Evolutionary conservation across 2,797 vertebrate species (phyloP), one percentile per base, ranked within the genome.

Genomic region (Pachyuromys duprasi): DNA sequence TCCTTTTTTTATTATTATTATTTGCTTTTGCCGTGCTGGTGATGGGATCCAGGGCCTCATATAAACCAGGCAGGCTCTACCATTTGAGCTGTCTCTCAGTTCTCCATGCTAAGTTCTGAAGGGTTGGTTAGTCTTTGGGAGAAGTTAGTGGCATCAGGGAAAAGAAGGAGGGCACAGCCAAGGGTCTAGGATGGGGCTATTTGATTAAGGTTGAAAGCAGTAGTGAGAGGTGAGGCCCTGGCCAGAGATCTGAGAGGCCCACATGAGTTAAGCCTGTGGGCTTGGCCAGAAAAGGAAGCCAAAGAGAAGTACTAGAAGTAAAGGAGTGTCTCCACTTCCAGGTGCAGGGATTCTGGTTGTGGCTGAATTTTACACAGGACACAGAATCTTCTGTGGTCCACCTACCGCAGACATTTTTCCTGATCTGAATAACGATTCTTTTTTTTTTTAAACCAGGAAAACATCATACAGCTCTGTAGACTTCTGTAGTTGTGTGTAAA

Each of bases 181-280:
- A 78, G 4, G 13, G 1, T 1, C 6, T 17, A 4, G 15, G 8
- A 4, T 3, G 24, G 15, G 7, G 15, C 67, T 7, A 1, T 1
- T 22, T n/a, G 36, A 63, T 11, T 39, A 31, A 26, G 26, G 28
- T 28, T 42, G 2, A n/a, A 2, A 8, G 4, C 20, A 15, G 4
- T 1, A 1, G 0, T 31, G 33, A 60, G 24, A 69, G 28, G 2
- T 2, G 3, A 57, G 8, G 18, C 55, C 63, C 0, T 8, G n/a
- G 63, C 24, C 57, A 39, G n/a, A 55, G 33, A 76, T 20, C 8
- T 31, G 13, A 55, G n/a, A 80, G 26, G 67, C 11, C 14, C 8
- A 7, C 28, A 65, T 8, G 20, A 6, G 9, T 74, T 26, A 26
- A 42, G 11, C 17, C 26, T 15, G 3, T 17, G 60, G 24, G 9